Evolutionary conservation across 2,113 vertebrate genomes (phyloP), one percentile per base, ranked within the genome.

Genomic region (Galeopterus variegatus): DNA sequence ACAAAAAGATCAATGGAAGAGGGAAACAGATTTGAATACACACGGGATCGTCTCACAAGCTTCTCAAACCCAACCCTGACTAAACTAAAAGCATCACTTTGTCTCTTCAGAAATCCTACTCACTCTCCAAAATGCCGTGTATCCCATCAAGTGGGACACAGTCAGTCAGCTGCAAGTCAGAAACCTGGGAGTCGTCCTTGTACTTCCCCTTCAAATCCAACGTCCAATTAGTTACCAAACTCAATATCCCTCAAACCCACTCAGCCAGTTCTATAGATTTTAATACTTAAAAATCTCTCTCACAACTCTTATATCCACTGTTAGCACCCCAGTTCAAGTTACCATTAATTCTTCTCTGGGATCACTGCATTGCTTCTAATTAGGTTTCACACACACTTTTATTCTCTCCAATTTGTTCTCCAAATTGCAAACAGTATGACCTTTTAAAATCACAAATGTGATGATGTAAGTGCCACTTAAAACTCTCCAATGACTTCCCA

Each of bases 391-490:
- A 96, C 8, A 56, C 45, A 81, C 19, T 73, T 89, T 41, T 72
- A 28, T 8, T 15, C 13, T 17, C 23, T 41, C 17, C 23, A 60
- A 56, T 83, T 67, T 87, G 5, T 82, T 73, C 64, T 45, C 54
- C 62, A 70, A 92, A 70, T 85, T 65, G 72, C 0, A 95, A 64
- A 84, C 0, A 60, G 33, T 12, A 41, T 12, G 6, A 28, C 79
- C 10, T 87, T 96, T 54, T 33, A 94, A 80, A 90, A 90, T 48
- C 87, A 92, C 83, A 70, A 58, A 64, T 41, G 36, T 85, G 73
- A 90, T 75, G 12, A 62, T 36, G 0, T 88, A 88, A 85, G 24
- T 86, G 24, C 12, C 52, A 80, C 24, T 88, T 82, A 33, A 95
- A 87, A 82, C 12, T 58, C 62, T 72, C 83, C 33, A 93, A 1